phyloP scores from a whole-genome alignment of 2,113 vertebrate genomes.

The Apistogramma diplotaenia region DNA sequence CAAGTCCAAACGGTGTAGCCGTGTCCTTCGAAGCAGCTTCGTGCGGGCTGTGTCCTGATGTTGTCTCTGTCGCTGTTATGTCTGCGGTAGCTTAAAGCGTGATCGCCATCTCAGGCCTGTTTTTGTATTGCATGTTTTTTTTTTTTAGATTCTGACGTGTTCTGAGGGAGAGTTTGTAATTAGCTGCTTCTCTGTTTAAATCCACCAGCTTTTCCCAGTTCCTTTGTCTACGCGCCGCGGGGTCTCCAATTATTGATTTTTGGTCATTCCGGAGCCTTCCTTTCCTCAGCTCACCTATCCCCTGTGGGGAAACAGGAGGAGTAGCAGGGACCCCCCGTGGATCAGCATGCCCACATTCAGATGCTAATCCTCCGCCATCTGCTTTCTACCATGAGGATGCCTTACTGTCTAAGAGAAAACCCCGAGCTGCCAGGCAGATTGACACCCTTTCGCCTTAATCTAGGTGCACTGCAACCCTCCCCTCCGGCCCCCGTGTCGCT shows the following conservation, averaged over 20 bases:
- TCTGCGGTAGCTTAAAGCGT: constrained; percentile 7
- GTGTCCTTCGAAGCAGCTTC: constrained; percentile 29
- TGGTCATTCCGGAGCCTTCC: background rate
- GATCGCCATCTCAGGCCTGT: constrained; percentile 6
- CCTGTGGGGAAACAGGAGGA: background rate
- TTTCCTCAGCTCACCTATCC: constrained; percentile 38
- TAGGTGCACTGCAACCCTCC: background rate
- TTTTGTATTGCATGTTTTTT: background rate
- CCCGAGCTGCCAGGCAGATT: constrained; percentile 16
- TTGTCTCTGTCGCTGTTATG: constrained; percentile 38
- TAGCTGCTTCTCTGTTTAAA: constrained; percentile 7
- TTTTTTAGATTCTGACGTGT: background rate
- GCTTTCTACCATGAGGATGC: constrained; percentile 37
- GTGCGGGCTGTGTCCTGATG: constrained; percentile 4
- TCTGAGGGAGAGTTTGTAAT: background rate
- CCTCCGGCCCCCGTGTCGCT: background rate
- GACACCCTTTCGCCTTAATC: constrained; percentile 11
- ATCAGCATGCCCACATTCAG: constrained; percentile 38
- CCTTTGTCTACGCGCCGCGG: background rate
- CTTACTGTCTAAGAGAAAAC: constrained; percentile 1
- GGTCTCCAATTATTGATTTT: constrained; percentile 50
- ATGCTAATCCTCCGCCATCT: constrained; percentile 70
- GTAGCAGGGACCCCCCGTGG: background rate
- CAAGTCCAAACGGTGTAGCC: background rate
- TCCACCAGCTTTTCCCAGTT: constrained; percentile 27